Evolutionary conservation across 1,140 invertebrate genomes (phyloP).

Genomic region (Apis florea): DNA sequence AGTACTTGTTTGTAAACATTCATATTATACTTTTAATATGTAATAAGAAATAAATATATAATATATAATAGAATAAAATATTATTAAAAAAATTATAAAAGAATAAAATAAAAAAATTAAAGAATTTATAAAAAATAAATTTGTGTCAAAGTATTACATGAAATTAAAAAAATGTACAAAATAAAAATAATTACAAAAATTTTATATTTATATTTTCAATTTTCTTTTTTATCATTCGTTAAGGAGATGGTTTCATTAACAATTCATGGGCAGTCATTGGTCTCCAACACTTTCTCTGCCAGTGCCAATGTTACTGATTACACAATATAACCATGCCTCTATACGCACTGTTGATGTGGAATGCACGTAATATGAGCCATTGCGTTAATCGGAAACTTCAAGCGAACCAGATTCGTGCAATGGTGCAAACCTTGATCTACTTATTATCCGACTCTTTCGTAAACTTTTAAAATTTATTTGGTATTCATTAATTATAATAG

Average conservation of each 20-base stretch:
- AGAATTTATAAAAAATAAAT: not conserved
- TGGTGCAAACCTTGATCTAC: slow-evolving; percentile 72
- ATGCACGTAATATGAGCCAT: slow-evolving; percentile 61
- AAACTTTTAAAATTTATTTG: not conserved
- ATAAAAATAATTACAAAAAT: not conserved
- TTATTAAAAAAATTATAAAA: not conserved
- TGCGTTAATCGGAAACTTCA: slow-evolving; percentile 61
- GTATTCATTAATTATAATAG: too few species aligned
- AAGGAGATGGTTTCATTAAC: slow-evolving; percentile 29
- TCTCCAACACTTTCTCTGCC: slow-evolving; percentile 62
- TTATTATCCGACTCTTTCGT: slow-evolving; percentile 57
- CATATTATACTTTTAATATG: not conserved
- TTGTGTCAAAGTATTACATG: not conserved
- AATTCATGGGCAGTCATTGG: slow-evolving; percentile 46
- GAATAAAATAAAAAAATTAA: not conserved
- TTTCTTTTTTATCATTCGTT: slow-evolving; percentile 26
- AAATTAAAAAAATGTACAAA: not conserved
- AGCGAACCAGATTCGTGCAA: slow-evolving; percentile 68
- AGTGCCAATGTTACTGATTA: slow-evolving; percentile 56
- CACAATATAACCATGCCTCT: slow-evolving; percentile 66
- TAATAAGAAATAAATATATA: not conserved
- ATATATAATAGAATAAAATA: too few species aligned
- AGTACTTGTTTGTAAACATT: too few species aligned
- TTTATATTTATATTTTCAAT: not conserved
- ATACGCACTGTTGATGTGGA: slow-evolving; percentile 55